Base-by-base conservation (phyloP, 2,797 vertebrate species). In the Steatocranus sp. region DNA sequence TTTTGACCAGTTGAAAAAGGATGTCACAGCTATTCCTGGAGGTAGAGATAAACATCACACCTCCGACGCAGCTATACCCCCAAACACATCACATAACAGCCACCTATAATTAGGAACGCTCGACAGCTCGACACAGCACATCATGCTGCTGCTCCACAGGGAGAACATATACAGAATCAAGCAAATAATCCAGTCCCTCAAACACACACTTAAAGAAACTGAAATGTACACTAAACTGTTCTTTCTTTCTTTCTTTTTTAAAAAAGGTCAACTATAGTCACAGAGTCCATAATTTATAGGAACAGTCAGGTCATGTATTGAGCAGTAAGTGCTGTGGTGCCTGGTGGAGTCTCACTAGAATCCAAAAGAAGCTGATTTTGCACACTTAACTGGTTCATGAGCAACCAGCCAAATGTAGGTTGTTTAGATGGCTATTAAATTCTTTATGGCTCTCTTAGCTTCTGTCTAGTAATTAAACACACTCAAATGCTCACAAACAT, bases 11-110 rank as follows among this genome's bases (percentile, higher is more conserved):
- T 81, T 82, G 81, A 82, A 82, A 87, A 81, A 73, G 54, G 79
- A 78, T 84, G 86, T 87, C 87, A 84, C 50, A 78, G 83, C 77
- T 81, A 56, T 80, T 92, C 86, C 83, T 81, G 82, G 84, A 80
- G 89, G 81, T 74, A 18, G 25, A 86, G 91, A 93, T 92, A 91
- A 94, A 91, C 85, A 91, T 94, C 91, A 91, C 93, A 95, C 94
- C 89, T 94, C 89, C 2, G 20, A 87, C 51, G 54, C 86, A 86
- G 88, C 80, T 75, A 81, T 79, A 80, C 75, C 83, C 36, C 43
- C 75, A n/a, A 84, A 91, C 89, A 85, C 84, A 90, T 88, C 90
- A 81, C 93, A 91, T 89, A 85, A 78, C 82, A 83, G 83, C 85
- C 48, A 20, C 87, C 89, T 91, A 92, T 93, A 94, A 94, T 93